phyloP scores from a whole-genome alignment of 2,113 vertebrate species.

The Amblyopsis rosae region DNA sequence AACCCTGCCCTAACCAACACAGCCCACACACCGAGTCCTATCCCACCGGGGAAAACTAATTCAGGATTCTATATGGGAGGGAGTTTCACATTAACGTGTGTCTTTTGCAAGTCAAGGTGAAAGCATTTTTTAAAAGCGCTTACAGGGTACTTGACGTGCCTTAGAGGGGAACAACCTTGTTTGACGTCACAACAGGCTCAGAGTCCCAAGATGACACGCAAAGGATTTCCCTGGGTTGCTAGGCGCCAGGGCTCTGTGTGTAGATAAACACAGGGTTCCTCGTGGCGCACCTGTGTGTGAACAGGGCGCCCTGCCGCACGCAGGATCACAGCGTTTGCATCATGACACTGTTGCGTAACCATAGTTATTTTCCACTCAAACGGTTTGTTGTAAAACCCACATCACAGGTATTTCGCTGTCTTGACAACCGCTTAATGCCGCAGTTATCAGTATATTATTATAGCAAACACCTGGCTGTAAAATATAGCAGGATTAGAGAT shows the following conservation, averaged over 20 bases:
- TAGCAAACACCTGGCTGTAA: not conserved
- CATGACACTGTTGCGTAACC: conserved; percentile 52
- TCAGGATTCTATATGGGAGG: conserved; percentile 49
- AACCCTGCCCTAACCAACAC: conserved; percentile 32
- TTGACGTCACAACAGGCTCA: conserved; percentile 63
- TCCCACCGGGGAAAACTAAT: conserved; percentile 30
- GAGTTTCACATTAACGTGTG: conserved; percentile 28
- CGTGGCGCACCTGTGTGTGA: conserved; percentile 64
- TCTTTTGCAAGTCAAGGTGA: conserved; percentile 44
- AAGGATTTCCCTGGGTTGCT: conserved; percentile 77
- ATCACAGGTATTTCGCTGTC: conserved; percentile 3
- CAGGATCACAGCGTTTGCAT: conserved; percentile 42
- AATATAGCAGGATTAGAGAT: not conserved
- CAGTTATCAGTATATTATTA: not conserved
- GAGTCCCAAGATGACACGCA: conserved; percentile 43
- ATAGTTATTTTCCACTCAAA: conserved; percentile 63
- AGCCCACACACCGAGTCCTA: conserved; percentile 63
- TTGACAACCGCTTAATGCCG: conserved; percentile 42
- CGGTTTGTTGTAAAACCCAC: conserved; percentile 9
- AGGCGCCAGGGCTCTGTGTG: conserved; percentile 57
- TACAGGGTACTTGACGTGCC: conserved; percentile 37
- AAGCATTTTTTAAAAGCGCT: conserved; percentile 29
- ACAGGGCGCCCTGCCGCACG: conserved; percentile 55
- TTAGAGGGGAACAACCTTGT: conserved; percentile 36
- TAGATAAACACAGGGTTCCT: conserved; percentile 66